Evolutionary conservation across 2,888 invertebrate species (phyloP), one percentile per base, ranked within the genome.

Genomic region (Ichneumoninae sp.): DNA sequence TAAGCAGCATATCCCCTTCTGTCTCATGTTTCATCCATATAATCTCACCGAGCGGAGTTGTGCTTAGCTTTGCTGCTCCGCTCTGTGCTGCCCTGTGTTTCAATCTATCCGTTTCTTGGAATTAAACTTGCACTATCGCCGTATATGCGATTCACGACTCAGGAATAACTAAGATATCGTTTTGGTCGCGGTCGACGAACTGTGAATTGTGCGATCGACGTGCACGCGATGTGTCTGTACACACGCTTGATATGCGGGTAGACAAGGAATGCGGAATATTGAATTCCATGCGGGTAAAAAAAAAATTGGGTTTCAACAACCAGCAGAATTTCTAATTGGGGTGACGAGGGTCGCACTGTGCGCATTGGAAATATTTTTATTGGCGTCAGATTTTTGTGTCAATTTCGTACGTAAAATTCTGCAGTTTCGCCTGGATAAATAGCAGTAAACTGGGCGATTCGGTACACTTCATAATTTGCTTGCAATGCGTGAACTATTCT

Each of bases 271-370:
- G 57, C 74, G 13, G n/a, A 78, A 44, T 69, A 69, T 72, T 47
- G 26, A 78, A 84, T 84, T 77, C 57, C 77, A 84, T 81, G 84
- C 84, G 84, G 80, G 84, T 81, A 47, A 36, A 72, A 66, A 26
- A 44, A 76, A 77, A 69, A 70, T 65, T 44, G 7, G 4, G 30
- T 65, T 50, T 44, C 22, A 65, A 33, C 54, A 47, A 57, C 36
- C 69, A 70, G 36, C 40, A 72, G 44, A 52, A 52, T 70, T 1
- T 26, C 54, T 10, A 30, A 52, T 30, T 10, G 22, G 22, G 26
- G 57, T 30, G 26, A 16, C 26, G 5, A 30, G 47, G 40, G 36
- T 19, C 65, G 70, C 33, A 47, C 26, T 1, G 33, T 22, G 40
- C 8, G 47, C 26, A 19, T 26, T 47, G 19, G 30, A 4, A 66